These are phyloP conservation scores for Euzetes globulus DNA, from an alignment of 2,888 invertebrate species.

Conservation along the genomic window DNA sequence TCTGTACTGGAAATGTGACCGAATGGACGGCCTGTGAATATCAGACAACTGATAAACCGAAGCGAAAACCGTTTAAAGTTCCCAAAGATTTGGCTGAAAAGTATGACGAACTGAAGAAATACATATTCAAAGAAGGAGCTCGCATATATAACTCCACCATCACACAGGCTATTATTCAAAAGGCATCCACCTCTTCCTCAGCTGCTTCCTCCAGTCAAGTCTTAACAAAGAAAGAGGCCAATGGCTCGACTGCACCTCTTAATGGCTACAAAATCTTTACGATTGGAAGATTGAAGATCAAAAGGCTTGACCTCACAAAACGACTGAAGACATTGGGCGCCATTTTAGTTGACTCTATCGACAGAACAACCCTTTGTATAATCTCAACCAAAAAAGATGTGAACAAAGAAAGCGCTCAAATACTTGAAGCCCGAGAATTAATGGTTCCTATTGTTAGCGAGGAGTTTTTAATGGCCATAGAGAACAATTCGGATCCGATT, in stretches of 20 bases:
- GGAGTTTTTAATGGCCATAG: slow-evolving; percentile 60
- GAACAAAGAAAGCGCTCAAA: slow-evolving; percentile 57
- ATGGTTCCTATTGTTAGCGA: slow-evolving; percentile 74
- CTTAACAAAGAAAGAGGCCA: background rate
- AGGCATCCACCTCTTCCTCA: background rate
- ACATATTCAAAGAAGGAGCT: slow-evolving; percentile 22
- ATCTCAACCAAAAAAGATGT: slow-evolving; percentile 64
- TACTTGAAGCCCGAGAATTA: slow-evolving; percentile 58
- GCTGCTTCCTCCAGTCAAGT: background rate
- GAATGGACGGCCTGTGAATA: slow-evolving; percentile 85
- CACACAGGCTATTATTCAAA: slow-evolving; percentile 29
- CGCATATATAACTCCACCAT: background rate
- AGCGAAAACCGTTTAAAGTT: slow-evolving; percentile 61
- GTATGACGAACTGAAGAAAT: slow-evolving; percentile 52
- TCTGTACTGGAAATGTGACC: slow-evolving; percentile 70
- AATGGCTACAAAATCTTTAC: slow-evolving; percentile 58
- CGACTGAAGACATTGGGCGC: slow-evolving; percentile 70
- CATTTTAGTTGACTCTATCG: slow-evolving; percentile 58
- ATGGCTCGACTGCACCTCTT: background rate
- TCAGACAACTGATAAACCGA: slow-evolving; percentile 60
- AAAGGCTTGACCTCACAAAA: slow-evolving; percentile 56
- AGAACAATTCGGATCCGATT: slow-evolving; percentile 43
- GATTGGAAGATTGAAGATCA: slow-evolving; percentile 50
- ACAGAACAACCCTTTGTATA: slow-evolving; percentile 62
- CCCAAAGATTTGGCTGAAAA: slow-evolving; percentile 58